These are phyloP conservation scores for Sprattus sprattus DNA, from an alignment of 2,113 vertebrate species.

Conservation along the genomic window DNA sequence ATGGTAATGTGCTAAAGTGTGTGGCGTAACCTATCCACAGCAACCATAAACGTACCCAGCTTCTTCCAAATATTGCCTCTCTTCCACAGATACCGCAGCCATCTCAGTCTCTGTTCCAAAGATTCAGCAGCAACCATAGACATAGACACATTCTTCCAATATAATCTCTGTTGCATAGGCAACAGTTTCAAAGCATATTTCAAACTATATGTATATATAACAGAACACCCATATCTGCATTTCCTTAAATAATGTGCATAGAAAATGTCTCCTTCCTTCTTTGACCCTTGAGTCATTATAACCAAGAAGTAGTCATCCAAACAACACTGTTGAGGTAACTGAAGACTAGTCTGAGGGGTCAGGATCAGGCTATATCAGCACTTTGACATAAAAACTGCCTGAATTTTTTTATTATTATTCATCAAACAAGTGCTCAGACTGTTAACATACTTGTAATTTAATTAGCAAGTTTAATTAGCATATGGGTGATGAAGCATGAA, in stretches of 20 bases:
- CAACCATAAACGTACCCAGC: neutral
- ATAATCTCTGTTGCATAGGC: neutral
- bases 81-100: neutral
- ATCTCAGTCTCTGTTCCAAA: neutral
- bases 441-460: constrained; percentile 12
- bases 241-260: neutral
- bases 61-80: neutral
- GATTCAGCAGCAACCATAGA: neutral
- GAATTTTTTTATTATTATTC: neutral
- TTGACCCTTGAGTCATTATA: too few relatives aligned
- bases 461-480: constrained; percentile 18
- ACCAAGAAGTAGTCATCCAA: too few relatives aligned
- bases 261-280: neutral
- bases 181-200: neutral
- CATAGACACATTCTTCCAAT: neutral
- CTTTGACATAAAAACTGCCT: neutral
- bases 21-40: neutral
- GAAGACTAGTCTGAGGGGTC: neutral
- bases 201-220: too few relatives aligned
- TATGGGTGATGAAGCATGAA: constrained; percentile 13
- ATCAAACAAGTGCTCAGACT: constrained; percentile 13
- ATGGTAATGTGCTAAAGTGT: neutral
- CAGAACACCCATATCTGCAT: neutral
- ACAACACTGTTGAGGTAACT: neutral
- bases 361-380: neutral